phyloP scores from a whole-genome alignment of 1,140 invertebrate genomes.

The Pteromalus puparum region DNA sequence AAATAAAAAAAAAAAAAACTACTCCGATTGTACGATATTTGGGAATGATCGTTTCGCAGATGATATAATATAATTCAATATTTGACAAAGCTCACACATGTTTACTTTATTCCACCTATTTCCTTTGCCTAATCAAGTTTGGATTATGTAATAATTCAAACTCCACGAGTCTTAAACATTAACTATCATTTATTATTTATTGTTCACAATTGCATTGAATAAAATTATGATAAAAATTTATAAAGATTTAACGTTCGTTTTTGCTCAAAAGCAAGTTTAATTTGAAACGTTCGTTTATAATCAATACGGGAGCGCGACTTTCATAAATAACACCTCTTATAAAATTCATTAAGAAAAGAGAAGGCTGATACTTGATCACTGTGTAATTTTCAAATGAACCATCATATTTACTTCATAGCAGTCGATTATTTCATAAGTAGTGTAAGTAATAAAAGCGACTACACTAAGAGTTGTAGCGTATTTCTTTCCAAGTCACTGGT shows the following conservation, averaged over 20 bases:
- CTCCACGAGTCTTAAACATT: constrained; percentile 5
- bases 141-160: not conserved
- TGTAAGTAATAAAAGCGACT: constrained; percentile 16
- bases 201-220: constrained; percentile 13
- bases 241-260: constrained; percentile 29
- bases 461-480: constrained; percentile 6
- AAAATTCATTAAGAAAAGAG: constrained; percentile 23
- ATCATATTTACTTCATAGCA: constrained; percentile 22
- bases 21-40: constrained; percentile 52
- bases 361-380: constrained; percentile 4
- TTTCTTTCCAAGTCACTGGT: not conserved
- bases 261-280: constrained; percentile 5
- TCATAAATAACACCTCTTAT: constrained; percentile 34
- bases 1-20: constrained; percentile 27
- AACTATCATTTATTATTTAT: constrained; percentile 29
- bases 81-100: constrained; percentile 50
- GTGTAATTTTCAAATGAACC: not conserved
- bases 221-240: constrained; percentile 23
- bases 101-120: constrained; percentile 37
- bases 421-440: constrained; percentile 7
- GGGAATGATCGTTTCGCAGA: constrained; percentile 49
- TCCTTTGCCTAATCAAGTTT: not conserved
- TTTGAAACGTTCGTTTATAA: not conserved
- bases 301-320: not conserved
- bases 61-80: constrained; percentile 53